These are phyloP conservation scores for Tridacna gigas DNA, from an alignment of 2,888 invertebrate genomes.

Conservation along the genomic window DNA sequence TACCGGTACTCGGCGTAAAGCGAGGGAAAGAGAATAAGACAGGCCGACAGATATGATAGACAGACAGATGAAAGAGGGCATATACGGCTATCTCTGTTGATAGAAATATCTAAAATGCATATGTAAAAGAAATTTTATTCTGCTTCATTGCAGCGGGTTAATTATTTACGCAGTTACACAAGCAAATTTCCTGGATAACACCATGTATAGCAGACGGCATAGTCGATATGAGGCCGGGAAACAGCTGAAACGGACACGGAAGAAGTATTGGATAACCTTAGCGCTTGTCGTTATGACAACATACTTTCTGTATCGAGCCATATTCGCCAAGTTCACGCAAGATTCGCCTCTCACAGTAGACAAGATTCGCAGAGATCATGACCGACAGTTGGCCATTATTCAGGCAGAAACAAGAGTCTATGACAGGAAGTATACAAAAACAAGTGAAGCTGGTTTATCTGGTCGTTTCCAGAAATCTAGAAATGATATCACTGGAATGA, in stretches of 20 bases:
- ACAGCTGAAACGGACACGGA: conserved; percentile 16
- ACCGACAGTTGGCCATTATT: not conserved
- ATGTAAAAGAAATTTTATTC: too few species aligned
- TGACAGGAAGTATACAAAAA: not conserved
- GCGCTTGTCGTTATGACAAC: not conserved
- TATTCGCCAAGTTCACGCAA: not conserved
- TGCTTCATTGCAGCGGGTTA: too few species aligned
- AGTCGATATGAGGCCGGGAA: conserved; percentile 9
- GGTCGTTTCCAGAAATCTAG: too few species aligned
- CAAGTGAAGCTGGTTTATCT: not conserved
- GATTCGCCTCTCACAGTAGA: not conserved
- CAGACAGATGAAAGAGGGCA: too few species aligned
- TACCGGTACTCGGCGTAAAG: too few species aligned
- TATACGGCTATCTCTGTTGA: too few species aligned
- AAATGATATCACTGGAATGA: too few species aligned
- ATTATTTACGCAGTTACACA: too few species aligned
- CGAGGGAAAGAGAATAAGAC: too few species aligned
- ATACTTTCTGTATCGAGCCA: not conserved
- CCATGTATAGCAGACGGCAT: conserved; percentile 11
- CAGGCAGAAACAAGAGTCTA: not conserved
- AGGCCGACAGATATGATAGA: too few species aligned
- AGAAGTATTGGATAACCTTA: conserved; percentile 3
- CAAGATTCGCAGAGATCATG: not conserved
- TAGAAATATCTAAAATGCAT: too few species aligned
- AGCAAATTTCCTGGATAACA: not conserved